These are phyloP conservation scores for Cavia aperea DNA, from an alignment of 2,113 vertebrate species.

Conservation along the genomic window DNA sequence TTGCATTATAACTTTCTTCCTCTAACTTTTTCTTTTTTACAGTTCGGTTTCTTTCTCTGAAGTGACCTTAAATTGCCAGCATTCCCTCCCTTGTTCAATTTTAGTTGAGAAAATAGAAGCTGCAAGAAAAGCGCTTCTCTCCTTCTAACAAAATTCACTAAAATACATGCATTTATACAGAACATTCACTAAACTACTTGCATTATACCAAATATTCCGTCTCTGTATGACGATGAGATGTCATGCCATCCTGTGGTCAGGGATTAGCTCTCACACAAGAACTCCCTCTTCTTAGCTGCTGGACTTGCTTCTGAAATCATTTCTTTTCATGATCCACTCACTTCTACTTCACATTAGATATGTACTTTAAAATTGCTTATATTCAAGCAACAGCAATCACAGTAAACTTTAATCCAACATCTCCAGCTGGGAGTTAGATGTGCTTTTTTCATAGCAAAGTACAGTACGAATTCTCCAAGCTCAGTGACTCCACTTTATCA, in stretches of 20 bases:
- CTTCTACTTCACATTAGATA: background rate
- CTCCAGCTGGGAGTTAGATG: background rate
- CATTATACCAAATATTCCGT: background rate
- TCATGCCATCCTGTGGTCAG: too few relatives aligned
- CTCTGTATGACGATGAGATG: accelerated
- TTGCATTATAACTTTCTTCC: background rate
- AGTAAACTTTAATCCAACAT: background rate
- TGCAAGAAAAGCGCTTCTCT: background rate
- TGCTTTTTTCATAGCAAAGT: background rate
- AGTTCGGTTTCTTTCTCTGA: constrained; percentile 4
- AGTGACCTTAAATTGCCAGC: constrained; percentile 12
- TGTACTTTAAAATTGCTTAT: background rate
- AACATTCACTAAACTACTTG: background rate
- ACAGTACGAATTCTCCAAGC: background rate
- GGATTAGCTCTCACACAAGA: background rate
- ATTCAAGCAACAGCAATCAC: background rate
- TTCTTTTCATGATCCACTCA: background rate
- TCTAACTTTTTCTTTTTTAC: background rate
- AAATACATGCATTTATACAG: background rate
- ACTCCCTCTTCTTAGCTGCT: background rate
- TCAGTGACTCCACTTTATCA: background rate
- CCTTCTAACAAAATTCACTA: background rate
- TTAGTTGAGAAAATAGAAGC: constrained; percentile 28
- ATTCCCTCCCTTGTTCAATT: background rate
- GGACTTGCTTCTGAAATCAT: background rate